Conservation (phyloP, 2,888 invertebrate species). For the Clepsis dumicolana region DNA sequence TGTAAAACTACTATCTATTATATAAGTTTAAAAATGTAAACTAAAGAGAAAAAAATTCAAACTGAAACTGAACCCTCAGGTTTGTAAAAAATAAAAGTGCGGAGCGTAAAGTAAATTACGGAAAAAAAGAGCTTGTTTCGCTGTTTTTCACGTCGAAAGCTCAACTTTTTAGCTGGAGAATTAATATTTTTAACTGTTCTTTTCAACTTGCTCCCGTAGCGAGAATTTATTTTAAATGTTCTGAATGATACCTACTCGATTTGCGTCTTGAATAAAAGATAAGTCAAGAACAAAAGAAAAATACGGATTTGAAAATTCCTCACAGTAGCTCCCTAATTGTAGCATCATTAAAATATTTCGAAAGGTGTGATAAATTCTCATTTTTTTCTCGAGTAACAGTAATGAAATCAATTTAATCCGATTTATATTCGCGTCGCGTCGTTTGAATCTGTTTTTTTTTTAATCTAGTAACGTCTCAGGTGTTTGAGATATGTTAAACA, state of each 20-base stretch:
- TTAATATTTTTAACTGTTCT: slow-evolving; percentile 1
- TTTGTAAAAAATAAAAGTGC: not conserved
- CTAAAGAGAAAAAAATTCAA: no score
- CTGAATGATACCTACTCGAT: not conserved
- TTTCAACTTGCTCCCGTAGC: not conserved
- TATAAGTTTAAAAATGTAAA: no score
- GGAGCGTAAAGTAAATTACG: not conserved
- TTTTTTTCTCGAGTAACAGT: not conserved
- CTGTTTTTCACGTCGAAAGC: slow-evolving; percentile 10
- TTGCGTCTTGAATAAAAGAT: not conserved
- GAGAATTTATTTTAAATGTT: not conserved
- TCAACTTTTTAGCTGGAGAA: not conserved
- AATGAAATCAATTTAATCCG: slow-evolving; percentile 7
- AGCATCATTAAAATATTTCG: not conserved
- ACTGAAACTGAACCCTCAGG: no score
- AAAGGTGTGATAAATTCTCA: not conserved
- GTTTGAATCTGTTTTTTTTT: slow-evolving; percentile 17
- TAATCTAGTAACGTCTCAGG: slow-evolving; percentile 32
- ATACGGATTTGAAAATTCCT: not conserved
- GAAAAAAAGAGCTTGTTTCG: not conserved
- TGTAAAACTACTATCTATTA: no score
- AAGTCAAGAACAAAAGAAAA: not conserved
- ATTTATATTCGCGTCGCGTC: slow-evolving; percentile 4
- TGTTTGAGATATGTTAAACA: slow-evolving; percentile 42
- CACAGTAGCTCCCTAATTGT: not conserved